Conservation (phyloP, 1,140 invertebrate species). For the Tribolium madens region DNA sequence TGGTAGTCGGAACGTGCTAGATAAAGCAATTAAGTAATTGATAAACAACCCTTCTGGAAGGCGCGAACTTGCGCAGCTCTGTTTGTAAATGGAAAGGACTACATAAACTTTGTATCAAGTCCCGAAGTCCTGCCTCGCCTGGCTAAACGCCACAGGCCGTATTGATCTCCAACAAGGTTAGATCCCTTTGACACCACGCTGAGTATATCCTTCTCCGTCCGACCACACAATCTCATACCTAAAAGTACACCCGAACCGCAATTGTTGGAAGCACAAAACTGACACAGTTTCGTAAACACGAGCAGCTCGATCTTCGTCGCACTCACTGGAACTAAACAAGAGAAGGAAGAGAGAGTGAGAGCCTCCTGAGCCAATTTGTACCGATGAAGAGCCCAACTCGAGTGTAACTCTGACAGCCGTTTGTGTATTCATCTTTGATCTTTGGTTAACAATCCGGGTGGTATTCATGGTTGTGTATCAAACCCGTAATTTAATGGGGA, state of each 20-base stretch:
- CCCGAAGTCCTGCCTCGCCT: slow-evolving; percentile 58
- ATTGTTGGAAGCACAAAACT: slow-evolving; percentile 47
- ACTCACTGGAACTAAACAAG: neutral
- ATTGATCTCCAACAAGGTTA: slow-evolving; percentile 60
- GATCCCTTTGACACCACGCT: slow-evolving; percentile 55
- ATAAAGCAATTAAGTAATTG: slow-evolving; percentile 62
- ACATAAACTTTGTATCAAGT: slow-evolving; percentile 60
- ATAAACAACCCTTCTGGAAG: slow-evolving; percentile 57
- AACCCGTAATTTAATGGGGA: slow-evolving; percentile 54
- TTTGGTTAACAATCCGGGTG: slow-evolving; percentile 55
- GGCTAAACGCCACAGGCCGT: slow-evolving; percentile 59
- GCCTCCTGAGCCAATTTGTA: slow-evolving; percentile 47
- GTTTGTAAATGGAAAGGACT: slow-evolving; percentile 56
- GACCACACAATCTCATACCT: slow-evolving; percentile 39
- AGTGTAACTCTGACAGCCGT: slow-evolving; percentile 51
- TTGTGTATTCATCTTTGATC: slow-evolving; percentile 58
- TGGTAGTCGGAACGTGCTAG: slow-evolving; percentile 58
- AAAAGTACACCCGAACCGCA: slow-evolving; percentile 44
- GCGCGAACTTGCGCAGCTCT: slow-evolving; percentile 38
- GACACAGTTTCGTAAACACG: slow-evolving; percentile 51
- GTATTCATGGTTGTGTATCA: slow-evolving; percentile 48
- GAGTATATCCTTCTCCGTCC: slow-evolving; percentile 50
- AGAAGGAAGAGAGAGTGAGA: slow-evolving; percentile 14
- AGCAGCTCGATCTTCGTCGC: slow-evolving; percentile 37
- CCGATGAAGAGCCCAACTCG: slow-evolving; percentile 47